Conservation (phyloP, 2,888 invertebrate genomes). For the Phorcus lineatus region DNA sequence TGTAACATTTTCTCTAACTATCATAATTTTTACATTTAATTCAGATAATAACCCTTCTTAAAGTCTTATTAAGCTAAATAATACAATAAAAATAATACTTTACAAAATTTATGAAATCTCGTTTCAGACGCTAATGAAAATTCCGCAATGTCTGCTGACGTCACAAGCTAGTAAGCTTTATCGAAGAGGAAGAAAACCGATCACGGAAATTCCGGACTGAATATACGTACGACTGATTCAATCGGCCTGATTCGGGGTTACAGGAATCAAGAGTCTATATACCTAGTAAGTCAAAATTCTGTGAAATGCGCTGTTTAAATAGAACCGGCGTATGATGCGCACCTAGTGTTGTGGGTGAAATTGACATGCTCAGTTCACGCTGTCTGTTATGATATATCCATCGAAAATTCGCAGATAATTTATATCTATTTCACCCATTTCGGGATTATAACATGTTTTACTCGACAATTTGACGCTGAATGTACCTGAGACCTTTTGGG, state of each 20-base stretch:
- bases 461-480: background rate
- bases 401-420: background rate
- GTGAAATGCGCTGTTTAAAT: background rate
- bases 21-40: too few relatives aligned
- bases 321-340: background rate
- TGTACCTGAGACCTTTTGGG: background rate
- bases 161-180: conserved; percentile 41
- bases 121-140: conserved; percentile 52
- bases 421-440: background rate
- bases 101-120: conserved; percentile 35
- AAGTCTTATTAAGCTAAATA: background rate
- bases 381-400: background rate
- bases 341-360: background rate
- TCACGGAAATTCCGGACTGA: conserved; percentile 4
- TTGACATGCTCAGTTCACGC: background rate
- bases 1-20: background rate
- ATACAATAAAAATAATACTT: background rate
- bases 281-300: background rate
- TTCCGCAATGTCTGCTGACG: conserved; percentile 57
- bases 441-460: background rate
- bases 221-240: background rate
- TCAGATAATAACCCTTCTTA: background rate
- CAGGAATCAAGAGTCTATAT: background rate
- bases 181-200: conserved; percentile 16
- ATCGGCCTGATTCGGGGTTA: background rate